phyloP scores from a whole-genome alignment of 1,140 invertebrate genomes.

The Drosophila mayri region DNA sequence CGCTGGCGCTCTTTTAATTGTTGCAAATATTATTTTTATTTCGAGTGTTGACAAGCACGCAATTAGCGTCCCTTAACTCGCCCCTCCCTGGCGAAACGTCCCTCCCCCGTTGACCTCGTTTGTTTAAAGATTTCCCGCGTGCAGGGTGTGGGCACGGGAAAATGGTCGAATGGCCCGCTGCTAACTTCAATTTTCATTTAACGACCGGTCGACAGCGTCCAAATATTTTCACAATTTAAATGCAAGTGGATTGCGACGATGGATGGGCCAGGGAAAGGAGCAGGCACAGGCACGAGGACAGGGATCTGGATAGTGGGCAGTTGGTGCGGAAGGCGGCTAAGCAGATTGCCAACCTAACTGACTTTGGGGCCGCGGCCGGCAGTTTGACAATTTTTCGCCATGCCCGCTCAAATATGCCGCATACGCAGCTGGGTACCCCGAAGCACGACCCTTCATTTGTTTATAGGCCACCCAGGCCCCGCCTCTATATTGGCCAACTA shows the following conservation, averaged over 20 bases:
- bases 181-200: constrained; percentile 66
- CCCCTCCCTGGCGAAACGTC: neutral
- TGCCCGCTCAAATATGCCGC: constrained; percentile 71
- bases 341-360: constrained; percentile 73
- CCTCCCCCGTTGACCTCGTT: constrained; percentile 28
- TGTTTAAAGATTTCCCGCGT: constrained; percentile 48
- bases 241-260: constrained; percentile 51
- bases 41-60: constrained; percentile 69
- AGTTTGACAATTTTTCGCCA: constrained; percentile 77
- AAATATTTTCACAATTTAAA: constrained; percentile 83
- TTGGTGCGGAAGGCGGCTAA: constrained; percentile 48
- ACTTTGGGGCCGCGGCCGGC: constrained; percentile 70
- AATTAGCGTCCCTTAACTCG: constrained; percentile 48
- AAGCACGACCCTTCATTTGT: constrained; percentile 69
- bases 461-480: constrained; percentile 35
- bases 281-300: neutral
- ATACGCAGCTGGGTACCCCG: constrained; percentile 69
- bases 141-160: neutral
- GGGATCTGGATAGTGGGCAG: neutral
- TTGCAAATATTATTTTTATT: constrained; percentile 77
- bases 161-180: constrained; percentile 36
- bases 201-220: constrained; percentile 44
- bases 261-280: constrained; percentile 8
- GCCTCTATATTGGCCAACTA: constrained; percentile 1
- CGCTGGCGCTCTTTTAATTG: constrained; percentile 64